phyloP scores from a whole-genome alignment of 2,113 vertebrate species.

The Cariama cristata region DNA sequence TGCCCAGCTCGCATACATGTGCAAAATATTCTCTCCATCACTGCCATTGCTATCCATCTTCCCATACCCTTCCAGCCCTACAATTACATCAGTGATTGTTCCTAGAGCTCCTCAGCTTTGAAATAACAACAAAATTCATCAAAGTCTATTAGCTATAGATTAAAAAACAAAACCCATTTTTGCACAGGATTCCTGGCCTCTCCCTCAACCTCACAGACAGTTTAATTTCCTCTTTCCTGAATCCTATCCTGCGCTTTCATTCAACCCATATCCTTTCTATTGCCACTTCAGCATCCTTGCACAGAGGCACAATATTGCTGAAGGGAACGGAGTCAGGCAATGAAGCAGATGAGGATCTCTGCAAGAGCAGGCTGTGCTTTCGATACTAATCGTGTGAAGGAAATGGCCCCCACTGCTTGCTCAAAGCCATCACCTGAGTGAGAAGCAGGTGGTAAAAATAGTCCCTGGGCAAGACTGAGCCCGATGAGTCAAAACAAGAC shows the following conservation, averaged over 20 bases:
- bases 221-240: slow-evolving; percentile 23
- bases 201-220: not conserved
- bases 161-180: not conserved
- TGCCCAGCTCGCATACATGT: not conserved
- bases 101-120: not conserved
- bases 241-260: not conserved
- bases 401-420: not conserved
- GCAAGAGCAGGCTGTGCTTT: not conserved
- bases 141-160: not conserved
- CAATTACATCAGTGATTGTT: not conserved
- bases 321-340: not conserved
- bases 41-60: not conserved
- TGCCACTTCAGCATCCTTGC: not conserved
- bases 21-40: not conserved
- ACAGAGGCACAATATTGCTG: not conserved
- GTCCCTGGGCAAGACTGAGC: not conserved
- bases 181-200: not conserved
- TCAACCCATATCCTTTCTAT: not conserved
- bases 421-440: not conserved
- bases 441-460: not conserved
- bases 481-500: not conserved
- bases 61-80: not conserved
- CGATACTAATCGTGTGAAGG: not conserved
- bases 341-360: not conserved
- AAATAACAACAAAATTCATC: not conserved